phyloP scores from a whole-genome alignment of 2,797 vertebrate species.

The Scyliorhinus canicula region DNA sequence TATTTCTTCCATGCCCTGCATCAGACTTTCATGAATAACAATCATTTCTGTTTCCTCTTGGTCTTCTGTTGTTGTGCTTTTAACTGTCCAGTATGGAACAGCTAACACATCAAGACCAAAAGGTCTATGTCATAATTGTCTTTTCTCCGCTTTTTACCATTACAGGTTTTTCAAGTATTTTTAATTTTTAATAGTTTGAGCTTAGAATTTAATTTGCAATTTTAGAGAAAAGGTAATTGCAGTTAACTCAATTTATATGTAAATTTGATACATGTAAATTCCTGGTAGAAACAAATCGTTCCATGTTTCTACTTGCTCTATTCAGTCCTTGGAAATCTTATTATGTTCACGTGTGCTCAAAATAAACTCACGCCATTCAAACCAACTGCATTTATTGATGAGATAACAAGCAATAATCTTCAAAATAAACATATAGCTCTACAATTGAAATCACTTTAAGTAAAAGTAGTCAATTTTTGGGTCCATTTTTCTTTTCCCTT shows the following conservation, averaged over 20 bases:
- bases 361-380: background rate
- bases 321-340: background rate
- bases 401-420: background rate
- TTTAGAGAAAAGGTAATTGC: background rate
- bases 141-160: background rate
- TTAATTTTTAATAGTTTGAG: slow-evolving; percentile 3
- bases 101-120: too few species aligned
- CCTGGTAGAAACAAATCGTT: background rate
- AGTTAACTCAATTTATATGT: background rate
- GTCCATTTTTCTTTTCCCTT: background rate
- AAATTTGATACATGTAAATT: background rate
- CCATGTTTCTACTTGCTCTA: background rate
- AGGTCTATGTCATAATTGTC: background rate
- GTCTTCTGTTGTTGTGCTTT: too few species aligned
- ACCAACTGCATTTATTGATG: background rate
- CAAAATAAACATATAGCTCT: background rate
- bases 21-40: too few species aligned
- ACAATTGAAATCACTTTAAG: background rate
- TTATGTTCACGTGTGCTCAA: background rate
- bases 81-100: too few species aligned
- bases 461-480: too few species aligned
- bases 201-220: background rate
- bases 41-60: too few species aligned
- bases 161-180: background rate
- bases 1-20: too few species aligned